These are phyloP conservation scores for Brevipalpus yothersi DNA, from an alignment of 1,140 invertebrate species.

Conservation along the genomic window DNA sequence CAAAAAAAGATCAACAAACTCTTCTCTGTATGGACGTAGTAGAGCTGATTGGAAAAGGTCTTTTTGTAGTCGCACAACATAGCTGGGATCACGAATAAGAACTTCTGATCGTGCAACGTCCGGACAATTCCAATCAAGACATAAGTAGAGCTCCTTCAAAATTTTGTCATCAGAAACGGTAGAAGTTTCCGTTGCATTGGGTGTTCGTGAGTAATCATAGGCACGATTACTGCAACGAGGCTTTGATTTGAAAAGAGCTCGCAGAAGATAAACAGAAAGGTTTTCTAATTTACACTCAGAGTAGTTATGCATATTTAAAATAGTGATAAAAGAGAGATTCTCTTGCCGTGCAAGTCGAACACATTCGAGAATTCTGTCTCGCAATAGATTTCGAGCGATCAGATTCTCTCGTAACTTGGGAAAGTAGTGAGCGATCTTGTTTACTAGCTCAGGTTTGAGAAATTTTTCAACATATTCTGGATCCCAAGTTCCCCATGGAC, in stretches of 20 bases:
- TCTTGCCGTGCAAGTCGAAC: constrained; percentile 17
- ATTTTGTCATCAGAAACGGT: background rate
- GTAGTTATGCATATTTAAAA: constrained; percentile 19
- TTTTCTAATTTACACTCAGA: constrained; percentile 19
- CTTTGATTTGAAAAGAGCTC: constrained; percentile 20
- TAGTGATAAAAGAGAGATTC: constrained; percentile 18
- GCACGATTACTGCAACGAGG: background rate
- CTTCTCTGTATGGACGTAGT: constrained; percentile 19
- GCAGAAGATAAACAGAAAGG: constrained; percentile 21
- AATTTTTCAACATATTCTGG: constrained; percentile 20
- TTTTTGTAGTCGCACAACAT: constrained; percentile 18
- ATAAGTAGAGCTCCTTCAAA: constrained; percentile 21
- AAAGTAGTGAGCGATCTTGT: constrained; percentile 19
- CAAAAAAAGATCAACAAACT: constrained; percentile 24
- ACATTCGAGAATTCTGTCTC: constrained; percentile 21
- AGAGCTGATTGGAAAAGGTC: constrained; percentile 22
- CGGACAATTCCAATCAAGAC: constrained; percentile 24
- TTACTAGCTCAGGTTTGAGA: constrained; percentile 21
- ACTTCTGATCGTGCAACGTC: constrained; percentile 21
- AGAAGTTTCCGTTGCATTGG: constrained; percentile 3
- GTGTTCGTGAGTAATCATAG: background rate
- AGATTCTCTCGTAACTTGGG: constrained; percentile 15
- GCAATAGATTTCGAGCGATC: constrained; percentile 14
- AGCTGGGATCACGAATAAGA: constrained; percentile 18
- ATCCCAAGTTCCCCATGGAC: constrained; percentile 11